These are phyloP conservation scores for Idaea aversata DNA, from an alignment of 2,888 invertebrate genomes.

Conservation along the genomic window DNA sequence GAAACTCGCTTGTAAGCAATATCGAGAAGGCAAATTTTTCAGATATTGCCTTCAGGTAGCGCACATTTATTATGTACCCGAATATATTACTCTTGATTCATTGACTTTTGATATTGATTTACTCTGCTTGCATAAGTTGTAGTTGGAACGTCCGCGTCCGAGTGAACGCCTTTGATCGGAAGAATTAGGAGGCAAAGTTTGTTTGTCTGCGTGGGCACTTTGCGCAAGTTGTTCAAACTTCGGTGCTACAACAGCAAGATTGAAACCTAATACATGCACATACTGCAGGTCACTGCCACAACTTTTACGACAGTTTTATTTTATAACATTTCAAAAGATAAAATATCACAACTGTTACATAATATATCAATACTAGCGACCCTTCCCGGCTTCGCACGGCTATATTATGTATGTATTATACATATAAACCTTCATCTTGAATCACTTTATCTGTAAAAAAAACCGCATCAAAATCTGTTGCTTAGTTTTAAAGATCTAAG, in stretches of 20 bases:
- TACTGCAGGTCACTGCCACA: constrained; percentile 16
- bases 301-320: constrained; percentile 12
- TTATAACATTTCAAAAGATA: not conserved
- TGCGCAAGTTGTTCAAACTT: constrained; percentile 31
- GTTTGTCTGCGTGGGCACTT: constrained; percentile 39
- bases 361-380: no score
- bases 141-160: constrained; percentile 58
- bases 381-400: no score
- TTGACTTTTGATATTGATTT: constrained; percentile 81
- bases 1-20: constrained; percentile 81
- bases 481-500: no score
- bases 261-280: constrained; percentile 32
- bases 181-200: constrained; percentile 53
- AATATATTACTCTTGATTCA: constrained; percentile 81
- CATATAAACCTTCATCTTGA: no score
- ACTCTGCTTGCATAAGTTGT: constrained; percentile 78
- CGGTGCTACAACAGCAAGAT: constrained; percentile 25
- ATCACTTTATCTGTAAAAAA: no score
- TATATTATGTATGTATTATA: no score
- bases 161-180: constrained; percentile 55
- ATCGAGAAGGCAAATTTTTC: constrained; percentile 81
- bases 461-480: no score
- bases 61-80: constrained; percentile 81
- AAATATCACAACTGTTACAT: no score
- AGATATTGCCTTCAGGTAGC: constrained; percentile 81